These are phyloP conservation scores for Urocolius indicus DNA, from an alignment of 2,113 vertebrate genomes.

Conservation along the genomic window DNA sequence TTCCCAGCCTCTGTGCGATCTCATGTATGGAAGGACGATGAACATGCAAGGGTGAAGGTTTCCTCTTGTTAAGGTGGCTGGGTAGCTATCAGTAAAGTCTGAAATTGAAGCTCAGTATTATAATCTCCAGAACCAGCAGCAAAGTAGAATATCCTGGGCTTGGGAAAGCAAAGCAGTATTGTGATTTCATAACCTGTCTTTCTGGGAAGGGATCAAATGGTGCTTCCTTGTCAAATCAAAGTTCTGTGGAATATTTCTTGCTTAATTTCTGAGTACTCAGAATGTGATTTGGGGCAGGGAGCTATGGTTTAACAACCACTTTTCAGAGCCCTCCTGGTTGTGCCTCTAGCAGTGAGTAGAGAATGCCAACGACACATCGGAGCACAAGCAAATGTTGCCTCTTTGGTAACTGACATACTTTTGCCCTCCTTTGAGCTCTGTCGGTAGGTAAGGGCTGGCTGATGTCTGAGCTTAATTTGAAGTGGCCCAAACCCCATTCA, in stretches of 20 bases:
- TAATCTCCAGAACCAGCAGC: not conserved
- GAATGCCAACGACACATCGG: not conserved
- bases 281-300: not conserved
- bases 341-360: not conserved
- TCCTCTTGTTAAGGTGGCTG: not conserved
- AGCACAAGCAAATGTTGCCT: not conserved
- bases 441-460: not conserved
- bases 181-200: not conserved
- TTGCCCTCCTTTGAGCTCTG: not conserved
- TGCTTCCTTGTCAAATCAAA: not conserved
- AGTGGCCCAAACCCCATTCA: not conserved
- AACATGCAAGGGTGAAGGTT: not conserved
- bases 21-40: rapidly evolving
- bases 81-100: not conserved
- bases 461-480: not conserved
- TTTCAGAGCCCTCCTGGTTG: not conserved
- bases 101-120: not conserved
- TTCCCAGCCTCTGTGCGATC: rapidly evolving
- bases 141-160: not conserved
- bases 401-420: not conserved
- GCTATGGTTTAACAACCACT: not conserved
- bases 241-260: not conserved
- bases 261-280: not conserved
- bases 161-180: not conserved
- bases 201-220: not conserved